Evolutionary conservation across 1,140 invertebrate genomes (phyloP).

Genomic region (Bombus huntii): DNA sequence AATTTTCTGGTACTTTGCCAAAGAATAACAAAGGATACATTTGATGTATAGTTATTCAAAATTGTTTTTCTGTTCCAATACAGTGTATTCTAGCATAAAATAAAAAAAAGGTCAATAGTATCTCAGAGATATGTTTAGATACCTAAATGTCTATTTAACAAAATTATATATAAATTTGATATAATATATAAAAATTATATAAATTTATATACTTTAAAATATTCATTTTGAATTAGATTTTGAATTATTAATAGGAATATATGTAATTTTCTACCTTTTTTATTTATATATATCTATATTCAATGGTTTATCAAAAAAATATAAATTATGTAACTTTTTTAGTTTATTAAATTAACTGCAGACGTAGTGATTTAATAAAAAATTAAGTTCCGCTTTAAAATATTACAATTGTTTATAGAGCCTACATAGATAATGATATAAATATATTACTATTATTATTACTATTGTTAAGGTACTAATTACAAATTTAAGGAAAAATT

Average conservation of each 20-base stretch:
- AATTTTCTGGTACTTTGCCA: constrained; percentile 32
- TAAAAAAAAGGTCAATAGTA: neutral
- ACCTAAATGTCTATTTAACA: neutral
- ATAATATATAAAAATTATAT: constrained; percentile 13
- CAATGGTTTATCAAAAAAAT: neutral
- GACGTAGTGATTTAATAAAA: neutral
- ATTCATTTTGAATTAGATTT: neutral
- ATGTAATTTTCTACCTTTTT: neutral
- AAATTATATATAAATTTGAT: constrained; percentile 9
- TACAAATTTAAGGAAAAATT: neutral
- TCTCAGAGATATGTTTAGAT: neutral
- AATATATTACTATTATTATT: neutral
- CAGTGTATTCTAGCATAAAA: neutral
- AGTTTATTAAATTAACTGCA: neutral
- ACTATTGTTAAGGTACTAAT: neutral
- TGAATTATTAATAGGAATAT: neutral
- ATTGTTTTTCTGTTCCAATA: neutral
- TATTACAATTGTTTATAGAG: neutral
- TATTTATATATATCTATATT: neutral
- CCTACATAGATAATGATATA: neutral
- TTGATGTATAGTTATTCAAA: neutral
- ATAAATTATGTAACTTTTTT: neutral
- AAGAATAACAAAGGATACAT: constrained; percentile 20
- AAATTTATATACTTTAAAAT: constrained; percentile 1
- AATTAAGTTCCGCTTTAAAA: neutral